Conservation (phyloP, 2,888 invertebrate species). For the Alloscopus bannaensis region DNA sequence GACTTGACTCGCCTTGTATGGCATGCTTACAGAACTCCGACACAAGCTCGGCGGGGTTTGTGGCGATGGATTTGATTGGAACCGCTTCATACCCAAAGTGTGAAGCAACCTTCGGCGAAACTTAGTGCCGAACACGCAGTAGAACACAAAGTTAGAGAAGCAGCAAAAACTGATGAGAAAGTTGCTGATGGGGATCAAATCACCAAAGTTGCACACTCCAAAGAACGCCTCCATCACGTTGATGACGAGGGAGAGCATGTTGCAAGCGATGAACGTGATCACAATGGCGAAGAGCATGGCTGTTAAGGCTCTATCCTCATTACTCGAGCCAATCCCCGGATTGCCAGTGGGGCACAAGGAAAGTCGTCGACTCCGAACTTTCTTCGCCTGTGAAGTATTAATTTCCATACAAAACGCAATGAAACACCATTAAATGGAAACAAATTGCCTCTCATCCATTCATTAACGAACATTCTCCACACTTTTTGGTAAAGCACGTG, state of each 20-base stretch:
- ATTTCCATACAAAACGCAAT: neutral
- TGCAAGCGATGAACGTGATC: slow-evolving; percentile 65
- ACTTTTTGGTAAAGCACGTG: too few relatives aligned
- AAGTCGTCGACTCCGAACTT: neutral
- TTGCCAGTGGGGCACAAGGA: slow-evolving; percentile 8
- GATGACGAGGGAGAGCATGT: slow-evolving; percentile 46
- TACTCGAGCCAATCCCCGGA: slow-evolving; percentile 19
- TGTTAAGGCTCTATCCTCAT: slow-evolving; percentile 65
- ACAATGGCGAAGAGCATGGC: slow-evolving; percentile 69
- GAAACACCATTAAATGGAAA: too few relatives aligned
- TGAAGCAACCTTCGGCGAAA: slow-evolving; percentile 48
- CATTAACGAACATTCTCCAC: too few relatives aligned
- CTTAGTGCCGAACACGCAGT: slow-evolving; percentile 67
- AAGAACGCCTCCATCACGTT: slow-evolving; percentile 51
- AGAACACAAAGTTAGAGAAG: slow-evolving; percentile 69
- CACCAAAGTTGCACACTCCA: neutral
- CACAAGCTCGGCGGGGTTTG: too few relatives aligned
- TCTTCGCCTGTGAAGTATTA: slow-evolving; percentile 17
- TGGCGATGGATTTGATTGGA: too few relatives aligned
- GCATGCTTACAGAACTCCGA: too few relatives aligned
- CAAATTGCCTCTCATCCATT: too few relatives aligned
- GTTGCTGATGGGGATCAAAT: slow-evolving; percentile 52
- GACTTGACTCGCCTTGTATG: too few relatives aligned
- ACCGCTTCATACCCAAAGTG: slow-evolving; percentile 5
- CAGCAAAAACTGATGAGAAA: slow-evolving; percentile 65